Conservation (phyloP, 1,140 invertebrate species). For the Drosophila persimilis region DNA sequence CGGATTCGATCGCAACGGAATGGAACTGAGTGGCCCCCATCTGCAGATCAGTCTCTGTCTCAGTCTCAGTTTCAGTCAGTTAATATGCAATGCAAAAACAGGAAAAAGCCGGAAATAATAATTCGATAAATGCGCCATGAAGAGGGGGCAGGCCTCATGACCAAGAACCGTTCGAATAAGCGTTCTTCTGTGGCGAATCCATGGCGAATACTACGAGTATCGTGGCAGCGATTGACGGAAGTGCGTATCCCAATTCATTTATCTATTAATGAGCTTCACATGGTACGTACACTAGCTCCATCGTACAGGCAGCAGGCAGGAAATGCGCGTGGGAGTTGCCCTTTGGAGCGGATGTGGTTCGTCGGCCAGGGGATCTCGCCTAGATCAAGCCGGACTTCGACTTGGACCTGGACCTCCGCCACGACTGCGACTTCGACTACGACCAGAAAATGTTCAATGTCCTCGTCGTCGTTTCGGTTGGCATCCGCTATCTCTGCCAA, state of each 20-base stretch:
- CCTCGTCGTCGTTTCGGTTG: background rate
- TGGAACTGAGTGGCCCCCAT: too few relatives aligned
- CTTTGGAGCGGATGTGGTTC: slow-evolving; percentile 18
- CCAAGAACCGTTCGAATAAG: slow-evolving; percentile 35
- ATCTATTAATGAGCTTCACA: slow-evolving; percentile 62
- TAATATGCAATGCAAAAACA: slow-evolving; percentile 39
- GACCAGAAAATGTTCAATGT: background rate
- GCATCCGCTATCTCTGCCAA: slow-evolving; percentile 4
- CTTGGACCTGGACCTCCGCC: background rate
- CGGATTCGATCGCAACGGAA: background rate
- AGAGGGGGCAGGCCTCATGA: slow-evolving; percentile 39
- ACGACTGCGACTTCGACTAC: too few relatives aligned
- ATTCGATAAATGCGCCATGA: slow-evolving; percentile 79
- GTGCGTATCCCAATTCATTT: slow-evolving; percentile 65
- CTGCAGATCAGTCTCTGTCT: slow-evolving; percentile 5
- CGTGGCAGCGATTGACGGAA: slow-evolving; percentile 49
- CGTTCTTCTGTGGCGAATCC: slow-evolving; percentile 52
- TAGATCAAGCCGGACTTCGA: background rate
- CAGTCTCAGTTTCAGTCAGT: background rate
- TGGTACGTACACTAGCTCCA: background rate
- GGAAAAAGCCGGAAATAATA: slow-evolving; percentile 78
- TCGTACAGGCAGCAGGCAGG: slow-evolving; percentile 22
- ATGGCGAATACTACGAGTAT: slow-evolving; percentile 41
- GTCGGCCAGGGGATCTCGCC: background rate
- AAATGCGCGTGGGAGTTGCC: slow-evolving; percentile 67